These are phyloP conservation scores for Pangasius larnaudii DNA, from an alignment of 2,797 vertebrate genomes.

Conservation along the genomic window DNA sequence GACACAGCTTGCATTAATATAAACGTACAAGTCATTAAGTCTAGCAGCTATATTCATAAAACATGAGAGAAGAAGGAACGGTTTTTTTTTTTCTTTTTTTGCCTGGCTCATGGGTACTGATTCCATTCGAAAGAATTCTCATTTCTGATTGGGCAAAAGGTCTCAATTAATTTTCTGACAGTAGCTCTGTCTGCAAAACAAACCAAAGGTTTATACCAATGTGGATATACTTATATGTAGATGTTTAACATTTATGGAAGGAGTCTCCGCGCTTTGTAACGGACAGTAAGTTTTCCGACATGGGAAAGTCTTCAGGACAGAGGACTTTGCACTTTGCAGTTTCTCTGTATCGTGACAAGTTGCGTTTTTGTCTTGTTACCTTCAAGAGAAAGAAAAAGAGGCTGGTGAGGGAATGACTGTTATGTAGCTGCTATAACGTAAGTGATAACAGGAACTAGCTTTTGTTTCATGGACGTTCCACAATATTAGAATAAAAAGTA, in stretches of 20 bases:
- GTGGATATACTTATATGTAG: neutral
- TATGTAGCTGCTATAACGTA: neutral
- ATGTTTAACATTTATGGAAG: neutral
- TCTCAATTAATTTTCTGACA: neutral
- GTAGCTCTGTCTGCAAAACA: neutral
- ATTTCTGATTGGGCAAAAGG: neutral
- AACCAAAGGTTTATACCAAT: neutral
- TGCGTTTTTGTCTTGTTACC: neutral
- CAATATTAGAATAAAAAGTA: neutral
- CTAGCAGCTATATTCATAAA: neutral
- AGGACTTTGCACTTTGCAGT: neutral
- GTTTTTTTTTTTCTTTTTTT: neutral
- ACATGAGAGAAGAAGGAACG: neutral
- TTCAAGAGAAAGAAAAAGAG: conserved; percentile 8
- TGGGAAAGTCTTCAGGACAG: neutral
- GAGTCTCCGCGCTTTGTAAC: neutral
- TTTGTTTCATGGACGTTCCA: neutral
- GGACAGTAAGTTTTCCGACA: neutral
- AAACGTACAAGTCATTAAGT: neutral
- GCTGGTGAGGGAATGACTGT: neutral
- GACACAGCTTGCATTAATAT: neutral
- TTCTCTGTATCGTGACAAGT: neutral
- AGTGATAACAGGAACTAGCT: neutral
- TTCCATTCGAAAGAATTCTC: neutral
- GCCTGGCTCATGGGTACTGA: neutral